Evolutionary conservation across 1,140 invertebrate genomes (phyloP), one percentile per base, ranked within the genome.

Genomic region (Drosophila lacertosa): DNA sequence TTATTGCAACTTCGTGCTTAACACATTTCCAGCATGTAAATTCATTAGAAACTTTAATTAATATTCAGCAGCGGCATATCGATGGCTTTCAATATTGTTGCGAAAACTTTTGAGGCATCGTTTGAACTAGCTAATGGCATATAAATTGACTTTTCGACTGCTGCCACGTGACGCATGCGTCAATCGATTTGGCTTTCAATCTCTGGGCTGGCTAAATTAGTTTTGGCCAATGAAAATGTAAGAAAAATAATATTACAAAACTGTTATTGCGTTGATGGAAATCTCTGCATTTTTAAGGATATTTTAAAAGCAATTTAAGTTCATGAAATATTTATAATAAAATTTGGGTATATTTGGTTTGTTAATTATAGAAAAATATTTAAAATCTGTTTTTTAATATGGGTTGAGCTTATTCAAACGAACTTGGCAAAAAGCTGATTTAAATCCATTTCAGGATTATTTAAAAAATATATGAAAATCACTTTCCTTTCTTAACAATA

Each of bases 1-100:
- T 37, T 37, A 45, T 13, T 59, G 53, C 20, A 60, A 70, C 71
- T 74, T 70, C 16, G 26, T 50, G 57, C 37, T 60, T 57, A 32
- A 29, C 33, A 37, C 32, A 59, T 22, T 48, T 47, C 20, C 29
- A n/a, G 35, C 39, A 58, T 65, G 59, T 53, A 74, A 70, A 70
- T 74, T 70, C 66, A 64, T 58, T 70, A 55, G 42, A 42, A 74
- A 74, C 72, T 71, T 74, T 71, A 74, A 74, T 74, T 71, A 74
- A 74, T 67, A 72, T 60, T 65, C 69, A 53, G 15, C 24, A 50
- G 44, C 18, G 18, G 32, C 42, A 35, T 39, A 68, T 68, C 48
- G 59, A 68, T 69, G n/a, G n/a, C 39, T 10, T 9, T 22, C 33
- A n/a, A 62, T 29, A 51, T 59, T 48, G 58, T 29, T 48, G 2